Evolutionary conservation across 2,888 invertebrate species (phyloP).

Genomic region (Baronia brevicornis): DNA sequence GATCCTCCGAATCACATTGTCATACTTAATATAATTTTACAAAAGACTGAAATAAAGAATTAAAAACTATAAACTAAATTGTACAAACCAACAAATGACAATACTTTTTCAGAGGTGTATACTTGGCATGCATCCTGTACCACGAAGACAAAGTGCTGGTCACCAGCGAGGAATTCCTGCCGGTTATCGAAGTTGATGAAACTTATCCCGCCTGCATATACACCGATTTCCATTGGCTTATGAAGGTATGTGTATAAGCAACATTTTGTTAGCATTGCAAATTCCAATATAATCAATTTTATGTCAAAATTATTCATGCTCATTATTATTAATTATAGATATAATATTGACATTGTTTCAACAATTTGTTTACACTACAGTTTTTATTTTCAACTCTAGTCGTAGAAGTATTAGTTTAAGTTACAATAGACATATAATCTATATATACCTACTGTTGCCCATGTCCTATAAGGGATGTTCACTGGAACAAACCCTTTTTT

Average conservation of each 20-base stretch:
- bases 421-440: too few relatives aligned
- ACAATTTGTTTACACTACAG: too few relatives aligned
- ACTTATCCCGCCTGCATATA: constrained; percentile 94
- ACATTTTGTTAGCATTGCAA: constrained; percentile 3
- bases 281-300: background rate
- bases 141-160: constrained; percentile 97
- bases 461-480: too few relatives aligned
- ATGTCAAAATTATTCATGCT: background rate
- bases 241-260: constrained; percentile 81
- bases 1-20: too few relatives aligned
- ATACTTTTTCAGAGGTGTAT: constrained; percentile 89
- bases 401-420: too few relatives aligned
- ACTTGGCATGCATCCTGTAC: constrained; percentile 93
- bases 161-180: constrained; percentile 97
- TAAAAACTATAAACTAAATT: too few relatives aligned
- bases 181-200: constrained; percentile 97
- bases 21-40: too few relatives aligned
- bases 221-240: constrained; percentile 97
- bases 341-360: background rate
- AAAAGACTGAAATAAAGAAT: too few relatives aligned
- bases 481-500: too few relatives aligned
- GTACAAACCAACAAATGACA: too few relatives aligned
- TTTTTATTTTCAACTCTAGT: too few relatives aligned
- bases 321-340: background rate
- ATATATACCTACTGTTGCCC: too few relatives aligned